Evolutionary conservation across 1,140 invertebrate species (phyloP).

Genomic region (Anastrepha ludens): DNA sequence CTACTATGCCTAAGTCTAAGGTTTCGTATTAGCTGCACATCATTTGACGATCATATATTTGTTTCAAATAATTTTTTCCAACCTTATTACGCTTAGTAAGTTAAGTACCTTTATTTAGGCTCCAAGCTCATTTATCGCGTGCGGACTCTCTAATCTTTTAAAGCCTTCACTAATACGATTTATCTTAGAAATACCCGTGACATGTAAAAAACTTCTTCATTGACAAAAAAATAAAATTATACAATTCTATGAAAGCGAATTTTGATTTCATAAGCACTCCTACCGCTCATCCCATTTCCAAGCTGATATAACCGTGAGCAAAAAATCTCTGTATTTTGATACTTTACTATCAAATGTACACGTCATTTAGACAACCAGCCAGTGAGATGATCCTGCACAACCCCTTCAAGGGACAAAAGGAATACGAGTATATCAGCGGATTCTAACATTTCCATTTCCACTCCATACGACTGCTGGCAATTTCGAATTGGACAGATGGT

Average conservation of each 20-base stretch:
- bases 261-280: neutral
- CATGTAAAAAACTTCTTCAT: too few species aligned
- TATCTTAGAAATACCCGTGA: too few species aligned
- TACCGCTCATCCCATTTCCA: neutral
- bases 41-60: too few species aligned
- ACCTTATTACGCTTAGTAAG: too few species aligned
- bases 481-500: constrained; percentile 36
- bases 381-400: constrained; percentile 26
- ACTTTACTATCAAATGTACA: constrained; percentile 49
- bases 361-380: neutral
- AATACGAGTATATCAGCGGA: constrained; percentile 5
- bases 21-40: too few species aligned
- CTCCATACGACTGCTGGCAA: constrained; percentile 1
- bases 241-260: neutral
- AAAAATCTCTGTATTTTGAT: constrained; percentile 30
- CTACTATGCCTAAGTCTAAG: too few species aligned
- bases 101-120: too few species aligned
- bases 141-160: too few species aligned
- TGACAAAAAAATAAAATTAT: neutral
- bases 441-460: constrained; percentile 49
- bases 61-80: too few species aligned
- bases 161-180: too few species aligned
- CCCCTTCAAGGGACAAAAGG: constrained; percentile 51
- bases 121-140: too few species aligned
- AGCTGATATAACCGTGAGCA: constrained; percentile 6